Evolutionary conservation across 2,797 vertebrate genomes (phyloP).

Genomic region (Ctenopoma kingsleyae): DNA sequence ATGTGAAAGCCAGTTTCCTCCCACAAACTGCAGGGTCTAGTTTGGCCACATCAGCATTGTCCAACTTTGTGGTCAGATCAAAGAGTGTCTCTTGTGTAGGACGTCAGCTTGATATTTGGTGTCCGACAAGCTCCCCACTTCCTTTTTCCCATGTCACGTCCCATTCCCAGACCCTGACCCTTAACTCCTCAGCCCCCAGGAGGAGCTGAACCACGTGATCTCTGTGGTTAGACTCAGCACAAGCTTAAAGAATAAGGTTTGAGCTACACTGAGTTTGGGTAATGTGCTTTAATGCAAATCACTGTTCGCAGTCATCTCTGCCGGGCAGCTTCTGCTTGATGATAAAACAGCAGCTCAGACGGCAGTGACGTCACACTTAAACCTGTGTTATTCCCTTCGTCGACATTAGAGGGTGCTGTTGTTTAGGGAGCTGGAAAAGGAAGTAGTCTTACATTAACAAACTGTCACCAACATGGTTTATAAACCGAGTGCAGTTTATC

Average conservation of each 20-base stretch:
- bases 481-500: not conserved
- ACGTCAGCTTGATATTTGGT: conserved; percentile 21
- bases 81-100: conserved; percentile 47
- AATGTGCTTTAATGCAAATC: not conserved
- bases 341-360: conserved; percentile 14
- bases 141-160: conserved; percentile 68
- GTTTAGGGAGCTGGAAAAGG: not conserved
- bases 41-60: conserved; percentile 25
- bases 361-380: conserved; percentile 35
- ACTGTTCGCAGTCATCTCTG: not conserved
- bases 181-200: not conserved
- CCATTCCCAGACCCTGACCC: conserved; percentile 48
- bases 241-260: conserved; percentile 12
- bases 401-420: conserved; percentile 54
- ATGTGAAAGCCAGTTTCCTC: conserved; percentile 39
- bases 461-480: conserved; percentile 2
- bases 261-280: not conserved
- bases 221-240: conserved; percentile 35
- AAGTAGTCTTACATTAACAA: not conserved
- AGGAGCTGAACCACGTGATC: conserved; percentile 20
- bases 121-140: conserved; percentile 48
- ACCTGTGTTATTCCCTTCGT: not conserved
- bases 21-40: conserved; percentile 31
- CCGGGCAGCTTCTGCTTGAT: conserved; percentile 10
- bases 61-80: conserved; percentile 53